Evolutionary conservation across 2,113 vertebrate genomes (phyloP), one percentile per base, ranked within the genome.

Genomic region (Pseudolaguvia tuberculata): DNA sequence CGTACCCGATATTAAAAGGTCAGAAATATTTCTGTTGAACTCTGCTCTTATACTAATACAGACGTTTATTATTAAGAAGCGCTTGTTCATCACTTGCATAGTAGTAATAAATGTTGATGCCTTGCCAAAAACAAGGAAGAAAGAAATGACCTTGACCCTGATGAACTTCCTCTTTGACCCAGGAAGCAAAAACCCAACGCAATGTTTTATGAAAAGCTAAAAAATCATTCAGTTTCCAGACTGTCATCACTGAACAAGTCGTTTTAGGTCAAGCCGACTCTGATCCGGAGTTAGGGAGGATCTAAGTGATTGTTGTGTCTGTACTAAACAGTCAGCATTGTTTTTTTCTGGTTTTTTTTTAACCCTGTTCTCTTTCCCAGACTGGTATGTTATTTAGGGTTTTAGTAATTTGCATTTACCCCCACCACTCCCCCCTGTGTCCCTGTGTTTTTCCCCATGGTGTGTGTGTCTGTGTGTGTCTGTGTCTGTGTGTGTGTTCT

Each of bases 351-450:
- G 5, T 29, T 35, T 53, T n/a, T 23, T 52, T 51, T 21, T 9
- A 52, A 14, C 57, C 45, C 61, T 62, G 58, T 57, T 74, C n/a
- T 79, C 35, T 80, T 81, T 86, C 81, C 81, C 74, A 81, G 66
- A 66, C 48, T 82, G 58, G 79, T 79, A 45, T 70, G 85, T 85
- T 88, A 84, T 88, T 88, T 87, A 83, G 83, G 81, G 86, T 83
- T 79, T 85, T 87, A 83, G 83, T 86, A 80, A 82, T 81, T 82
- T 72, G 31, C 52, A 77, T 85, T 79, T 75, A 75, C 69, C 56
- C 35, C 59, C 81, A 80, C 69, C 72, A 50, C 39, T 73, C 53
- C 42, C 70, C 76, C 88, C 87, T 83, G 76, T 87, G 90, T 80
- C 83, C 39, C 3, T 84, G 55, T 83, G 83, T 84, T 87, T 82